Base-by-base conservation (phyloP, 2,113 vertebrate species). In the Dasyurus viverrinus region DNA sequence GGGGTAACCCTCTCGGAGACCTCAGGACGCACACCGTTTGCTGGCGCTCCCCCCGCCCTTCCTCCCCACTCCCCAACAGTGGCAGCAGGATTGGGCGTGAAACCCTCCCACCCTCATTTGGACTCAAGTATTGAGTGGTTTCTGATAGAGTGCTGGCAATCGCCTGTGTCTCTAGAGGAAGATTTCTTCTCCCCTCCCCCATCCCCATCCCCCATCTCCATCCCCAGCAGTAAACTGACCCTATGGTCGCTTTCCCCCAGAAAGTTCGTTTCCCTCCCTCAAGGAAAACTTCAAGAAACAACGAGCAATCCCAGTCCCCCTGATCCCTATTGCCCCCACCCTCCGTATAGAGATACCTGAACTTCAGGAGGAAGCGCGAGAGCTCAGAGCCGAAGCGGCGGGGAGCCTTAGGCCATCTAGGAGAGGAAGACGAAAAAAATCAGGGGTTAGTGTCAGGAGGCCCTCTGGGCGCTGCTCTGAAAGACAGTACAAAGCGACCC, bases 341-440 rank as follows among this genome's bases (percentile, higher is more conserved):
- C 50, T 50, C 50, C 50, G 8, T 50, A 5, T 96, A 92, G 4
- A 76, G 36, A n/a, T 98, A 98, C 98, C 98, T 98, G 96, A 90
- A 93, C 84, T 90, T 84, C 54, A 48, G 52, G n/a, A 47, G 9
- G 47, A 92, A 90, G 24, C 93, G 94, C 60, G 84, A n/a, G 14
- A 97, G 95, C 91, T 97, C 93, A 93, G 48, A 92, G 92, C 30
- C 3, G 6, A n/a, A 90, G 90, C 53, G n/a, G 96, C 47, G 46
- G 60, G 94, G 92, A 91, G 84, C 91, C 57, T 93, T 91, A 76
- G 30, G 48, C 50, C 54, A 94, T 93, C 94, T 97, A 94, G 76
- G 94, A 55, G 84, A 93, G 93, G 5, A 94, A 36, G 48, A 54
- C 52, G 36, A 60, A 90, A 94, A 68, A 48, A 90, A 57, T 84